Base-by-base conservation (phyloP, 2,113 vertebrate genomes). In the Dipodomys ordii region DNA sequence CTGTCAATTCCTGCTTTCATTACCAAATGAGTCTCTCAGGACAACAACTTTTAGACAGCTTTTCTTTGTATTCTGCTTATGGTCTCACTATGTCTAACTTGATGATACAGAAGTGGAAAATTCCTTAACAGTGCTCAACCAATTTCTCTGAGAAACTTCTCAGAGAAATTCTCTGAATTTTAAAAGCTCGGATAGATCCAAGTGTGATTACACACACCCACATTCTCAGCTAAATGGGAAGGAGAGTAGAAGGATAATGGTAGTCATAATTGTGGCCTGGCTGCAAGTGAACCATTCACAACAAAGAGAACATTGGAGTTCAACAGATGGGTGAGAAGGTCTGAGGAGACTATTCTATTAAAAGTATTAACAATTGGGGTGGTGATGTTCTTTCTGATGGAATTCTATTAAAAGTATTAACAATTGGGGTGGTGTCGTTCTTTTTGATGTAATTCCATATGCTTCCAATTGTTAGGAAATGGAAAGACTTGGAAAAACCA, bases 1-100 rank as follows among this genome's bases (percentile, higher is more conserved):
- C 69, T 90, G 57, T 35, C 83, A 49, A 64, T 83, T 12, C 49
- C 88, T 88, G 57, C 39, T 76, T 93, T 39, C 81, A 44, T 81
- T 88, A 74, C 28, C 22, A 85, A 76, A 60, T 85, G 28, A 87
- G 13, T 80, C 30, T 77, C 57, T 90, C 22, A 27, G 27, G n/a
- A 32, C 8, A 73, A 32, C 7, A 69, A 32, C 1, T 0, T 94
- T 25, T 62, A 5, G 18, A 39, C 23, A 32, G n/a, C 19, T 20
- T 23, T 30, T 44, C 20, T 72, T 32, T 74, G 20, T 49, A 3
- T 39, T 74, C 4, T 62, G 23, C 19, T 25, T 25, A 9, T 53
- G 62, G n/a, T 39, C n/a, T 71, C 49, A 73, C 18, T 39, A 73
- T 20, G 30, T 83, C 53, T 76, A 49, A n/a, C 8, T 64, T 27